A percentile compares a stretch with the other conserved stretches of the same genome.
phyloP scores from a whole-genome alignment of 2,113 vertebrate species.

The Leiothrix lutea region DNA sequence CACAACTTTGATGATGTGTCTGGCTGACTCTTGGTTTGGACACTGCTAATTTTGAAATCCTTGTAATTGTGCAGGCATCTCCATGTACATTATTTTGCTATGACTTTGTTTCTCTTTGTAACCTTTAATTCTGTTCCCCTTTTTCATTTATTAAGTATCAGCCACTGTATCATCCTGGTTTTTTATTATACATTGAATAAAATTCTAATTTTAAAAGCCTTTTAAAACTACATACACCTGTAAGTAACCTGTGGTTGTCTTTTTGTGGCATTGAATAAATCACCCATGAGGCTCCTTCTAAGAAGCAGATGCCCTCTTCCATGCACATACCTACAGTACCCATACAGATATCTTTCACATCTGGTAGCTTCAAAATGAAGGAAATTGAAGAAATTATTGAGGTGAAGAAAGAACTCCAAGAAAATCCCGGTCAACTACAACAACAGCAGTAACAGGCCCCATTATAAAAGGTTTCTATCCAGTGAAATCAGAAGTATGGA shows the following conservation, averaged over 20 bases:
- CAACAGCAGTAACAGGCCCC: neutral
- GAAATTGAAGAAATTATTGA: neutral
- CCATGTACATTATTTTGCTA: neutral
- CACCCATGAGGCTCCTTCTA: neutral
- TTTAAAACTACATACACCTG: neutral
- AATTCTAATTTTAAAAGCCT: neutral
- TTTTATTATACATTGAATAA: neutral
- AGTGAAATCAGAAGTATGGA: neutral
- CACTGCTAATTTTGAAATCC: neutral
- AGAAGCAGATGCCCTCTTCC: neutral
- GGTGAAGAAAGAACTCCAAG: neutral
- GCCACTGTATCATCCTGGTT: neutral
- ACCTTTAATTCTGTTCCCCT: neutral
- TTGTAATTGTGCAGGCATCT: neutral
- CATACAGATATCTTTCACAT: neutral
- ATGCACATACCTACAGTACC: neutral
- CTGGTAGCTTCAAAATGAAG: neutral
- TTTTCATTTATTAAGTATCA: neutral
- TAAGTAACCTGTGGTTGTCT: neutral
- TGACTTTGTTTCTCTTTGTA: neutral
- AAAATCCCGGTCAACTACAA: neutral
- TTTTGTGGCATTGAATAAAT: neutral
- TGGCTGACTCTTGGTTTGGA: neutral
- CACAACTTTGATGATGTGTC: neutral
- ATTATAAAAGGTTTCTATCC: neutral